Percentiles rank a stretch among this genome's conserved stretches.
phyloP scores from a whole-genome alignment of 2,113 vertebrate genomes.

The Mirza zaza region DNA sequence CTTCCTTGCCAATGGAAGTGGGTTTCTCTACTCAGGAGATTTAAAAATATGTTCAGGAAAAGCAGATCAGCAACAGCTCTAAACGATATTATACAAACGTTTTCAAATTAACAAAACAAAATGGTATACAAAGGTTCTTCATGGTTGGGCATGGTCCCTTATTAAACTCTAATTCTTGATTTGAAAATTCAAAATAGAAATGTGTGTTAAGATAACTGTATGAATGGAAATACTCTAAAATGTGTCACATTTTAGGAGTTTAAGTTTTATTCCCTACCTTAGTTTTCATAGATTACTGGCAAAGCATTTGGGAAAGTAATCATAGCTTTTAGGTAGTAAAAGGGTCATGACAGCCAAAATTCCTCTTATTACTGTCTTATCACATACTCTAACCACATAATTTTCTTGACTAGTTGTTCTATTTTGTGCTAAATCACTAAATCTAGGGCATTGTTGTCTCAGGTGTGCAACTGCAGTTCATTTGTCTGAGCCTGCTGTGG shows the following conservation, averaged over 20 bases:
- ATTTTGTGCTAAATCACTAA: conserved; percentile 43
- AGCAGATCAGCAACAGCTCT: neutral
- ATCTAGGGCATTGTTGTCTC: conserved; percentile 12
- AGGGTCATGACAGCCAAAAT: neutral
- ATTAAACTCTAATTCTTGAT: neutral
- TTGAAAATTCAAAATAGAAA: conserved; percentile 12
- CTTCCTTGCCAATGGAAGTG: neutral
- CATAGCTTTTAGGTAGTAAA: conserved; percentile 20
- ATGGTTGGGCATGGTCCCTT: neutral
- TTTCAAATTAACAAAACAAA: neutral
- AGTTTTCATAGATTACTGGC: neutral
- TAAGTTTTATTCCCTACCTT: neutral
- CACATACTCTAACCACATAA: neutral
- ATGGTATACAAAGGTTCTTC: neutral
- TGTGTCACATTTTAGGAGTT: neutral
- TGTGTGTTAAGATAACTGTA: neutral
- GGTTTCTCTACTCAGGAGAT: neutral
- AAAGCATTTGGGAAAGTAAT: neutral
- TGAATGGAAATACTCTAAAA: neutral
- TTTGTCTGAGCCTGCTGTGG: neutral
- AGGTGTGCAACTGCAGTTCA: neutral
- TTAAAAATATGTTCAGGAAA: neutral
- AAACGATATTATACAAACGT: neutral
- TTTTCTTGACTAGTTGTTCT: conserved; percentile 35
- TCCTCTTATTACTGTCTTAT: conserved; percentile 2